Base-by-base conservation (phyloP, 2,797 vertebrate species). In the Peromyscus nudipes region DNA sequence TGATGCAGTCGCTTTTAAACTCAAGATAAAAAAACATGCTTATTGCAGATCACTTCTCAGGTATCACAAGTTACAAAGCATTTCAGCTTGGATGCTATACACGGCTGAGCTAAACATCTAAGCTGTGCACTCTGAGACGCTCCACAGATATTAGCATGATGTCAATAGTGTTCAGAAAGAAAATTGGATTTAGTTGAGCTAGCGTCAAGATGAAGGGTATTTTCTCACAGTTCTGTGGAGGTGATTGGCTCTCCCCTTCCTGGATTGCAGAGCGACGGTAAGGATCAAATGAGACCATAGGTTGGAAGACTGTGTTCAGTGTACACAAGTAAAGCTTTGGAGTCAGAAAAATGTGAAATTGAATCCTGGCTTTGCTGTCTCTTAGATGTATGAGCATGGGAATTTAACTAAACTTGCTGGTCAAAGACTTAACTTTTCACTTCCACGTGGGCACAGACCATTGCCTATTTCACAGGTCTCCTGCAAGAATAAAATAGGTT, bases 391-490 rank as follows among this genome's bases (percentile, higher is more conserved):
- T 76, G 85, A 69, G 25, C 13, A 49, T 13, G 27, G 49, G 52
- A 77, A 90, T 65, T 92, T 90, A 93, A 67, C 62, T 80, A 88
- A 82, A 71, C 37, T 69, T 96, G 52, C 43, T 75, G 82, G 67
- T 31, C 62, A 71, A 88, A 95, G 37, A 89, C 34, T 89, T n/a
- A 94, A n/a, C n/a, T 94, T 92, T 89, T 43, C 34, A 12, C 89
- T 95, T 95, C 73, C 73, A 79, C 49, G 37, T 14, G n/a, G 77
- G 6, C 25, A 76, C 37, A 90, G n/a, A 84, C 9, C 60, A 12
- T 64, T 86, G 27, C 29, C 23, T 86, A 55, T 79, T 67, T 80
- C 57, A 90, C 34, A 80, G 34, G 12, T 85, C 60, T 94, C n/a
- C 49, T 96, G 3, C 55, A 67, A 92, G 29, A 14, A 76, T 67